These are phyloP conservation scores for Varanus komodoensis DNA, from an alignment of 2,113 vertebrate genomes.

Conservation along the genomic window DNA sequence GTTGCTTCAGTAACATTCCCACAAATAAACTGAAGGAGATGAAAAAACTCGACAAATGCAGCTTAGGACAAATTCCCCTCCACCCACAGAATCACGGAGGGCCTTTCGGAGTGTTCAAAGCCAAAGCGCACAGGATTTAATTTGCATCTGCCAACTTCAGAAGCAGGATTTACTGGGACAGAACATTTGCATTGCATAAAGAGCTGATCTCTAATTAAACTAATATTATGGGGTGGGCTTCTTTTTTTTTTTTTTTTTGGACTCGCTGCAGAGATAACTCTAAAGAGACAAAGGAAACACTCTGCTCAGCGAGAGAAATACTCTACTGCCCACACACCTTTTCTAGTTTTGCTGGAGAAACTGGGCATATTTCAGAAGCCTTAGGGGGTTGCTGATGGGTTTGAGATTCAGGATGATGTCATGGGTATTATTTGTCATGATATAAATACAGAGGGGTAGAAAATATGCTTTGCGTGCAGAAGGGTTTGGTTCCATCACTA, in stretches of 20 bases:
- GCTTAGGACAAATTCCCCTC: slow-evolving; percentile 73
- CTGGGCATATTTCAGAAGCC: neutral
- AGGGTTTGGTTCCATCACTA: too few species aligned
- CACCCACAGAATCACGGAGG: slow-evolving; percentile 65
- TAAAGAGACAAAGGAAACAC: slow-evolving; percentile 34
- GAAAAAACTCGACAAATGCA: slow-evolving; percentile 60
- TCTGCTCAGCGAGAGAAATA: neutral
- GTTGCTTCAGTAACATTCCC: slow-evolving; percentile 53
- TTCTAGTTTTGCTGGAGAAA: neutral
- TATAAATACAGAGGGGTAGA: too few species aligned
- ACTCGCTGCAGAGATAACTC: slow-evolving; percentile 49
- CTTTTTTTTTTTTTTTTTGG: slow-evolving; percentile 20
- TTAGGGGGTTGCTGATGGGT: neutral
- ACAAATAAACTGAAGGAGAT: slow-evolving; percentile 72
- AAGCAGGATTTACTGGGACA: slow-evolving; percentile 66
- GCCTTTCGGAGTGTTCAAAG: slow-evolving; percentile 65
- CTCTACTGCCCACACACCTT: neutral
- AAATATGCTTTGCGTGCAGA: too few species aligned
- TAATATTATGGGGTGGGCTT: slow-evolving; percentile 38
- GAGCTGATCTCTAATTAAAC: slow-evolving; percentile 70
- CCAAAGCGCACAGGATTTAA: slow-evolving; percentile 72
- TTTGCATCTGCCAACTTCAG: slow-evolving; percentile 72
- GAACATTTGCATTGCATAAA: slow-evolving; percentile 69
- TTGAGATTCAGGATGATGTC: neutral
- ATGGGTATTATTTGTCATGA: neutral